phyloP scores from a whole-genome alignment of 2,113 vertebrate genomes.

The Pogona vitticeps region DNA sequence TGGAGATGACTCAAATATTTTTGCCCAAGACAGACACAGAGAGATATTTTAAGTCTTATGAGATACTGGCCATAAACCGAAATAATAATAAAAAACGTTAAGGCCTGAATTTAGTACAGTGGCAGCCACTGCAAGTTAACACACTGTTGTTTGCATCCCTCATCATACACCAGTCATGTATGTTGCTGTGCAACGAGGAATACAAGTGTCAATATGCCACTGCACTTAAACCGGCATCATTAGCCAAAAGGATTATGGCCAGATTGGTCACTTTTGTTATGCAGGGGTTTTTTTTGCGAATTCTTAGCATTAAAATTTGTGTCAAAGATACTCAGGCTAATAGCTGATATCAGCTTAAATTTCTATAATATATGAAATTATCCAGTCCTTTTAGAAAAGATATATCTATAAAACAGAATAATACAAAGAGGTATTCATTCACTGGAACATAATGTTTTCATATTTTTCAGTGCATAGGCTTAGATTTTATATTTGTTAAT shows the following conservation, averaged over 20 bases:
- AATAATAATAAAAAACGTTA: not conserved
- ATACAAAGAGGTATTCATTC: constrained; percentile 2
- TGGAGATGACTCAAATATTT: constrained; percentile 13
- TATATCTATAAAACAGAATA: constrained; percentile 12
- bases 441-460: not conserved
- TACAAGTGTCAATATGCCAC: no score
- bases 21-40: constrained; percentile 16
- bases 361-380: constrained; percentile 22
- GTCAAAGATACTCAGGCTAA: constrained; percentile 32
- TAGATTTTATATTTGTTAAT: constrained; percentile 7
- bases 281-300: constrained; percentile 27
- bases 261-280: not conserved
- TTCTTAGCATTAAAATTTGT: constrained; percentile 32
- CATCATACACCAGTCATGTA: no score
- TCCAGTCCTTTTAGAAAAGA: constrained; percentile 9
- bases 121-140: no score
- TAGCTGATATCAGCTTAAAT: constrained; percentile 34
- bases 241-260: no score
- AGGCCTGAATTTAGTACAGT: no score
- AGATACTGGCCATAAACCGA: constrained; percentile 33
- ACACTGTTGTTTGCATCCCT: no score
- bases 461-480: constrained; percentile 23
- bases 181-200: no score
- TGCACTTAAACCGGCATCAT: no score
- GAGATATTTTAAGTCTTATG: constrained; percentile 20